Evolutionary conservation across 2,888 invertebrate species (phyloP).

Genomic region (Aradus depressus): DNA sequence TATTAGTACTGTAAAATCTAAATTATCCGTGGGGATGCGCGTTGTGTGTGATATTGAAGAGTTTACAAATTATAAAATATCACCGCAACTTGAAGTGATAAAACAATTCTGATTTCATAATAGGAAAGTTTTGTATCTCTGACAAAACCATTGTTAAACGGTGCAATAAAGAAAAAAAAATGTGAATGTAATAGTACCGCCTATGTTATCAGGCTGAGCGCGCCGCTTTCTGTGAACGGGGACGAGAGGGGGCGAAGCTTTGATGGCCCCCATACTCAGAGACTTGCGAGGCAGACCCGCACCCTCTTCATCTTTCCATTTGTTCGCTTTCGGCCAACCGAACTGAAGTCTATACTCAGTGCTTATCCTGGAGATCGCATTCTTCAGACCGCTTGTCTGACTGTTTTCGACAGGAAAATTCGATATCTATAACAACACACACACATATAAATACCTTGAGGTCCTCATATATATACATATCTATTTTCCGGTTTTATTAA

Average conservation of each 20-base stretch:
- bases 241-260: constrained; percentile 41
- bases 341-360: constrained; percentile 84
- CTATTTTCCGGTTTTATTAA: no score
- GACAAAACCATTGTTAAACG: no score
- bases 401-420: constrained; percentile 27
- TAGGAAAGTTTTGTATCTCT: no score
- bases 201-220: constrained; percentile 13
- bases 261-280: constrained; percentile 76
- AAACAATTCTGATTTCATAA: no score
- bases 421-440: constrained; percentile 38
- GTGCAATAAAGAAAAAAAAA: no score
- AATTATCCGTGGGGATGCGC: no score
- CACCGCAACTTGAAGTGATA: no score
- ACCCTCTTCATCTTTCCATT: constrained; percentile 39
- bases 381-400: constrained; percentile 43
- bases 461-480: no score
- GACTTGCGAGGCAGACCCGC: constrained; percentile 61
- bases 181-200: not conserved
- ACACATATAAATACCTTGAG: constrained; percentile 33
- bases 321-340: constrained; percentile 63
- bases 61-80: no score
- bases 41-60: no score
- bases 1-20: no score
- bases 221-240: constrained; percentile 37
- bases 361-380: constrained; percentile 61